Percentiles rank a stretch among this genome's conserved stretches.
Evolutionary conservation across 2,888 invertebrate genomes (phyloP).

Genomic region (Lasioglossum figueresi): DNA sequence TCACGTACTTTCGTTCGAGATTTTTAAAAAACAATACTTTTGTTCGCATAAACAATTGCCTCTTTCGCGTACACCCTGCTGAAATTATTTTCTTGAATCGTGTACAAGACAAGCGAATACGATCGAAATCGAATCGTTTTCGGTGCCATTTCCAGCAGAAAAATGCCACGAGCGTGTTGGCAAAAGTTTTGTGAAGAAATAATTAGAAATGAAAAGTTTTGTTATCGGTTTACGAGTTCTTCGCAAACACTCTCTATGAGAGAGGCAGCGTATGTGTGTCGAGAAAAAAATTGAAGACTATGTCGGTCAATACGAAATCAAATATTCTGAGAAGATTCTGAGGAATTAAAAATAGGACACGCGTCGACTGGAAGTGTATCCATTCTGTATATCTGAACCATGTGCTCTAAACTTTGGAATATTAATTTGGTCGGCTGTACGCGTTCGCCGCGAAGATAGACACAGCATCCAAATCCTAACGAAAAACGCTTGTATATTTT

Average conservation of each 20-base stretch:
- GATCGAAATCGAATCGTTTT: not conserved
- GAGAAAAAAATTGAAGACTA: too few species aligned
- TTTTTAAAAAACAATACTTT: not conserved
- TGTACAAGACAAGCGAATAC: not conserved
- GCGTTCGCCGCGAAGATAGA: not conserved
- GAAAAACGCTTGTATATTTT: slow-evolving; percentile 14
- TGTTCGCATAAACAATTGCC: not conserved
- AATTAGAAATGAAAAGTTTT: not conserved
- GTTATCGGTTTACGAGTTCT: too few species aligned
- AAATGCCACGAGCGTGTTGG: not conserved
- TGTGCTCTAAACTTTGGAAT: not conserved
- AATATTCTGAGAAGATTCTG: too few species aligned
- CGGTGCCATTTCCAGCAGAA: not conserved
- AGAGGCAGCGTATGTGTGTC: too few species aligned
- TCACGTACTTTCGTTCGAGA: not conserved
- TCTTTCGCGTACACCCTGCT: too few species aligned
- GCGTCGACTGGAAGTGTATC: not conserved
- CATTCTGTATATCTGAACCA: not conserved
- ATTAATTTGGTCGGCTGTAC: not conserved
- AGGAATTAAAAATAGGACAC: too few species aligned
- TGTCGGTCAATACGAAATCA: too few species aligned
- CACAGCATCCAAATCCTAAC: not conserved
- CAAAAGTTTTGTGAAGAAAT: not conserved
- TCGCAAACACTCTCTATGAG: too few species aligned
- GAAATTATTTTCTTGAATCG: too few species aligned